phyloP scores from a whole-genome alignment of 2,113 vertebrate genomes.

The Bubo scandiacus region DNA sequence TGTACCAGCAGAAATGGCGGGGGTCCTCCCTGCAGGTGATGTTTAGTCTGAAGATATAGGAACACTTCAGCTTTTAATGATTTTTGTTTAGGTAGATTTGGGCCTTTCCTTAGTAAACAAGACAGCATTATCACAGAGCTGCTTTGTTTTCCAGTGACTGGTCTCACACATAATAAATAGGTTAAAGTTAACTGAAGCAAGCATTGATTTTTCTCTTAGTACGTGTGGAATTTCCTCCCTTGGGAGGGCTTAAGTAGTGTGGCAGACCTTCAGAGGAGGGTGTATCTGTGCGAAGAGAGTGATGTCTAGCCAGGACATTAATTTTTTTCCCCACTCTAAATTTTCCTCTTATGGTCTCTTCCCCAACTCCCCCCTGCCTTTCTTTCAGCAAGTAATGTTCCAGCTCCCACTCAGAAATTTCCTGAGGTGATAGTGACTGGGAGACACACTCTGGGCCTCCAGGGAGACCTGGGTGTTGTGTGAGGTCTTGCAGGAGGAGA shows the following conservation, averaged over 20 bases:
- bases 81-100: conserved; percentile 3
- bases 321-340: neutral
- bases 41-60: neutral
- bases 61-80: neutral
- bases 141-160: conserved; percentile 23
- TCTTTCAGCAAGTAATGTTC: neutral
- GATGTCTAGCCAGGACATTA: neutral
- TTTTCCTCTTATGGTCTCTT: neutral
- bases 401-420: neutral
- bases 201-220: conserved; percentile 26
- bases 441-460: fast-evolving
- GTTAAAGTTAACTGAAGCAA: conserved; percentile 31
- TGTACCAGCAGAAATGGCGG: neutral
- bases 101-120: neutral
- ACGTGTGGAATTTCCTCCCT: neutral
- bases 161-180: conserved; percentile 28
- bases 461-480: too few species aligned
- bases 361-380: neutral
- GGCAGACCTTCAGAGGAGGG: neutral
- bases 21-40: neutral
- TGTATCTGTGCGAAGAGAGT: neutral
- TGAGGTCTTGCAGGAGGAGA: neutral
- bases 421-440: neutral
- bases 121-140: conserved; percentile 11
- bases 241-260: neutral